phyloP scores from a whole-genome alignment of 2,113 vertebrate species.

The Triplophysa tibetana region DNA sequence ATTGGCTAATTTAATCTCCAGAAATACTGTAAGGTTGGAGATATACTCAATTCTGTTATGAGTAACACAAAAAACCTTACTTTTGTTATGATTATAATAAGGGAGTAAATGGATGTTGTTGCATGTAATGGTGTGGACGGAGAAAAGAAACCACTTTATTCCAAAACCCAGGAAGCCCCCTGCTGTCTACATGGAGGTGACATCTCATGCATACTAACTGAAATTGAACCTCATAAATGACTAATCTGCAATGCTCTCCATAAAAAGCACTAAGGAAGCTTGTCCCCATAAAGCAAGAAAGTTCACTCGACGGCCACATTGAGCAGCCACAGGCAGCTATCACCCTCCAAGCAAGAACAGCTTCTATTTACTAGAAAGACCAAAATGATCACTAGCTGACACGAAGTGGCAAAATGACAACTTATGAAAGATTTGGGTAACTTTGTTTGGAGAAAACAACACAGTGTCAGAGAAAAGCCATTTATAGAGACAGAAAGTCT shows the following conservation, averaged over 20 bases:
- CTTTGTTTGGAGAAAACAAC: neutral
- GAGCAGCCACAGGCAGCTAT: too few species aligned
- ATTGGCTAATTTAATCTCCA: slow-evolving; percentile 5
- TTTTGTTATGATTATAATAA: too few species aligned
- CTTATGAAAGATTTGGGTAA: too few species aligned
- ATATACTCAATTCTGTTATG: neutral
- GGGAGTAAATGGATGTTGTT: neutral
- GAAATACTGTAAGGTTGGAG: neutral
- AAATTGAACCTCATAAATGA: neutral
- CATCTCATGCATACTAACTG: neutral
- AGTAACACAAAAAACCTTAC: too few species aligned
- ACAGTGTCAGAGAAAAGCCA: neutral
- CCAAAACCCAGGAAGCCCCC: neutral
- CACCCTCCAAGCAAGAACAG: too few species aligned
- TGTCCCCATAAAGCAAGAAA: too few species aligned
- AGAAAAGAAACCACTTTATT: slow-evolving; percentile 49
- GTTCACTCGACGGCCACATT: too few species aligned
- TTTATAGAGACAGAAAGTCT: slow-evolving; percentile 28
- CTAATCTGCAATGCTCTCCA: too few species aligned
- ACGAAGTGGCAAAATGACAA: too few species aligned
- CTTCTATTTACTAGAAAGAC: too few species aligned
- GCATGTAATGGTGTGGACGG: neutral
- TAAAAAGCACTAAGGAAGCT: too few species aligned
- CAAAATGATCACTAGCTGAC: too few species aligned
- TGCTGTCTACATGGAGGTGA: neutral